phyloP scores from a whole-genome alignment of 2,113 vertebrate genomes.

The Tetrao urogallus region DNA sequence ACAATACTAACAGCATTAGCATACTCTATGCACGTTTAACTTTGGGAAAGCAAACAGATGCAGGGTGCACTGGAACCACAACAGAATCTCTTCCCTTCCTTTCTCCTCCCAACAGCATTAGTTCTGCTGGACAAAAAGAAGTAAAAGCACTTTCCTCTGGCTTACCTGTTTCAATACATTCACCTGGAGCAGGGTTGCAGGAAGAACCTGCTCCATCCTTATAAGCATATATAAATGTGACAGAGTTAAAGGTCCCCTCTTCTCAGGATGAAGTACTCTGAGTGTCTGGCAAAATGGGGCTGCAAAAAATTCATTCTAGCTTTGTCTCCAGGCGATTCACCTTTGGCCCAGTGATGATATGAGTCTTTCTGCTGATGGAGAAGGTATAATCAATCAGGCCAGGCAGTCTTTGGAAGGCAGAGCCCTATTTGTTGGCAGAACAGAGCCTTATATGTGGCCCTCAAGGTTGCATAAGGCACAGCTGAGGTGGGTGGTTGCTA shows the following conservation, averaged over 20 bases:
- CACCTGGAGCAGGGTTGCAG: not conserved
- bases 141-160: not conserved
- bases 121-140: slow-evolving; percentile 31
- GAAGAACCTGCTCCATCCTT: slow-evolving; percentile 67
- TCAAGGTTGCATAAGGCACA: slow-evolving; percentile 60
- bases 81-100: not conserved
- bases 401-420: slow-evolving; percentile 75
- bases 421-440: slow-evolving; percentile 79
- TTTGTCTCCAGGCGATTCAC: slow-evolving; percentile 94
- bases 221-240: slow-evolving; percentile 91
- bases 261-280: slow-evolving; percentile 91
- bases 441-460: slow-evolving; percentile 70
- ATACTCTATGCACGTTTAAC: not conserved
- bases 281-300: slow-evolving; percentile 91
- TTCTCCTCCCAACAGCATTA: not conserved
- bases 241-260: slow-evolving; percentile 90
- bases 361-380: slow-evolving; percentile 87
- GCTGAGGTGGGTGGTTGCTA: not conserved
- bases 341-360: slow-evolving; percentile 94
- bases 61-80: not conserved
- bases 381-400: slow-evolving; percentile 84
- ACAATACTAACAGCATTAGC: not conserved
- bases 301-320: slow-evolving; percentile 95
- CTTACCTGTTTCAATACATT: slow-evolving; percentile 33
- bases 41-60: not conserved